Evolutionary conservation across 1,140 invertebrate species (phyloP).

Genomic region (Orchestia grillus): DNA sequence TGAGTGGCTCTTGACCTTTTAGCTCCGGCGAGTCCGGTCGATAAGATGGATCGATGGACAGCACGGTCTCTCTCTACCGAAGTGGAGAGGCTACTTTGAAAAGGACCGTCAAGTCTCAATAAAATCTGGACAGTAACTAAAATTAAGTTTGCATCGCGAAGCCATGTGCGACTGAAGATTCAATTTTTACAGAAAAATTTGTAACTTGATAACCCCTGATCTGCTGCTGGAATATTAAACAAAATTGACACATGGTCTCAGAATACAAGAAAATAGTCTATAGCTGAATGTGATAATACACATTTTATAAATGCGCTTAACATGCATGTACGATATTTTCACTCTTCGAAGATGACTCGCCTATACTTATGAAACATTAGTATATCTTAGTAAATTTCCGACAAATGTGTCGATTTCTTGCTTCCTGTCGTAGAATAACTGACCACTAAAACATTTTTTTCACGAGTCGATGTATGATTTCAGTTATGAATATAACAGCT

Average conservation of each 20-base stretch:
- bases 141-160: not conserved
- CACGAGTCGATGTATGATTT: too few species aligned
- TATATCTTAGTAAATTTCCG: too few species aligned
- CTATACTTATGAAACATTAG: too few species aligned
- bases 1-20: conserved; percentile 37
- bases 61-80: not conserved
- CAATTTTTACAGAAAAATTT: too few species aligned
- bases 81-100: not conserved
- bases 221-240: not conserved
- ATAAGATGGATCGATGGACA: conserved; percentile 11
- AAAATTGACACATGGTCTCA: not conserved
- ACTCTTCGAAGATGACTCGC: too few species aligned
- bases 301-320: too few species aligned
- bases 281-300: not conserved
- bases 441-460: too few species aligned
- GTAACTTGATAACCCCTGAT: not conserved
- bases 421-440: too few species aligned
- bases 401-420: too few species aligned
- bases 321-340: too few species aligned
- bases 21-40: not conserved
- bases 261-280: not conserved
- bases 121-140: not conserved
- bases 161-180: not conserved
- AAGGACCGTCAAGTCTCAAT: not conserved
- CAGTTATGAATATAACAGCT: too few species aligned